phyloP scores from a whole-genome alignment of 2,797 vertebrate genomes.

The Neosalanx taihuensis region DNA sequence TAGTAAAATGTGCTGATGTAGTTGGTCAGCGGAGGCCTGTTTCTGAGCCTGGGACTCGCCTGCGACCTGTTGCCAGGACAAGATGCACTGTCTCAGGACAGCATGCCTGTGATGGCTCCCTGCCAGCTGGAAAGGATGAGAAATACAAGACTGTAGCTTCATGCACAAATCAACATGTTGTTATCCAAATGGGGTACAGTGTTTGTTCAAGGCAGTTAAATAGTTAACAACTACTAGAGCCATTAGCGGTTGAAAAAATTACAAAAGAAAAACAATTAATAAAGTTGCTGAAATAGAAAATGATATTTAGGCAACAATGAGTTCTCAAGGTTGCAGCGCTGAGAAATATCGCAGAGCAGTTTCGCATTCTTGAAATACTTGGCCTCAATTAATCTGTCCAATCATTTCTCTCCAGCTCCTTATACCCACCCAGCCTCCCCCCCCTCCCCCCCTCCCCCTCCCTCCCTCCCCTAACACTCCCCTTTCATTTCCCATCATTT shows the following conservation, averaged over 20 bases:
- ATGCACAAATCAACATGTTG: not conserved
- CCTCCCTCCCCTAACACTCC: not conserved
- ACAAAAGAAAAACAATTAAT: not conserved
- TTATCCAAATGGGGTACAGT: too few species aligned
- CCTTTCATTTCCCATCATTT: too few species aligned
- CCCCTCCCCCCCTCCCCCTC: too few species aligned
- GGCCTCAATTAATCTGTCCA: not conserved
- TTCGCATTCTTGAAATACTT: not conserved
- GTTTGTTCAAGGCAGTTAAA: not conserved
- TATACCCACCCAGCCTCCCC: too few species aligned
- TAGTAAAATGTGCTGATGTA: constrained; percentile 72
- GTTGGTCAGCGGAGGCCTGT: constrained; percentile 68
- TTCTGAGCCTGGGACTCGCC: constrained; percentile 64
- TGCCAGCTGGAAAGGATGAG: constrained; percentile 75
- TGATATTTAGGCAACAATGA: not conserved
- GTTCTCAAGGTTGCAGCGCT: not conserved
- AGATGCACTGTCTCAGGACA: constrained; percentile 74
- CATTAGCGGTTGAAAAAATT: too few species aligned
- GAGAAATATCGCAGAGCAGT: not conserved
- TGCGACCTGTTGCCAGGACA: constrained; percentile 73
- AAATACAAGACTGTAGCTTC: constrained; percentile 17
- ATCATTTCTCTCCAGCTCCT: not conserved
- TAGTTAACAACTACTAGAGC: too few species aligned
- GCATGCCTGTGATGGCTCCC: constrained; percentile 67
- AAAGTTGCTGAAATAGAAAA: not conserved